phyloP scores from a whole-genome alignment of 2,113 vertebrate species.

The Prunella himalayana region DNA sequence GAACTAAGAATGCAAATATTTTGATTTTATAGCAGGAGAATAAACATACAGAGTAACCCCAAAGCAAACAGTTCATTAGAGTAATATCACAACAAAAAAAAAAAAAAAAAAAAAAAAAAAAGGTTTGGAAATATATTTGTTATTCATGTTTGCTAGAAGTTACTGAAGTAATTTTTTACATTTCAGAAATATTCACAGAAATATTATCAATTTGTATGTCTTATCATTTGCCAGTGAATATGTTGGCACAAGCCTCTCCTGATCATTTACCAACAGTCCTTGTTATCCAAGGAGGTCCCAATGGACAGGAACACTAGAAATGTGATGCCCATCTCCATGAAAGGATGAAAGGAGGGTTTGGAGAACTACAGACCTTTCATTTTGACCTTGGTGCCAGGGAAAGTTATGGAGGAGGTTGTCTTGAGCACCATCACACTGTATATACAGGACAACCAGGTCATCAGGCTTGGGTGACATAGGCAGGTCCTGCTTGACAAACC shows the following conservation, averaged over 20 bases:
- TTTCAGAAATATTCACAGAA: neutral
- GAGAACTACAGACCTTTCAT: neutral
- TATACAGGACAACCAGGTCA: neutral
- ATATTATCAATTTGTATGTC: accelerated
- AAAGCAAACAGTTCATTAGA: neutral
- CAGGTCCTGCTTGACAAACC: neutral
- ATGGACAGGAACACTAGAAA: neutral
- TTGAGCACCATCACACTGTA: neutral
- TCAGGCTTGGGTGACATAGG: neutral
- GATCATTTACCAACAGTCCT: neutral
- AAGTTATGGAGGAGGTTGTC: neutral
- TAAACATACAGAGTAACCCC: neutral
- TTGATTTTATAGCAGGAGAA: neutral
- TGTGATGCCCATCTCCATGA: neutral
- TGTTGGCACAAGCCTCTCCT: neutral
- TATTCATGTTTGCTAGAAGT: neutral
- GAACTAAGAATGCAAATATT: neutral
- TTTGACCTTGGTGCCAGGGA: neutral
- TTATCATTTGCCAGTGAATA: neutral
- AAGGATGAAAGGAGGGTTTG: neutral
- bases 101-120: neutral
- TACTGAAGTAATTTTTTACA: neutral
- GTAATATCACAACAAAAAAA: neutral
- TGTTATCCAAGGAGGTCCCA: neutral
- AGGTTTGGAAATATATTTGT: neutral